phyloP scores from a whole-genome alignment of 1,140 invertebrate species.

The Trachymyrmex septentrionalis region DNA sequence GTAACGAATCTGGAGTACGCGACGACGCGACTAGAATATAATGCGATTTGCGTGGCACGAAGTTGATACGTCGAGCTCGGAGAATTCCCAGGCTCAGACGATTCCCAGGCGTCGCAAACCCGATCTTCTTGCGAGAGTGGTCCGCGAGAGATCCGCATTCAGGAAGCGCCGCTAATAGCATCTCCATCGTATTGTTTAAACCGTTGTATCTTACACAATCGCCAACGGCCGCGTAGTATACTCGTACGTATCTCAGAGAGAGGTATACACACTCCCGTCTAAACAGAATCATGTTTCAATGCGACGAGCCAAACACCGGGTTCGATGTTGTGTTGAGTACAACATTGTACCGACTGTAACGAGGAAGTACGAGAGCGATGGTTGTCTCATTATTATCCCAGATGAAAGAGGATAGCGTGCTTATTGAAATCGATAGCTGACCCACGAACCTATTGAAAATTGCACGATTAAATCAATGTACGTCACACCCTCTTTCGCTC shows the following conservation, averaged over 20 bases:
- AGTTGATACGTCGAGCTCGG: conserved; percentile 6
- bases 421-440: conserved; percentile 40
- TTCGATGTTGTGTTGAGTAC: neutral
- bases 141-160: neutral
- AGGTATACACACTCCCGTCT: neutral
- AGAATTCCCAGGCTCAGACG: neutral
- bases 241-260: neutral
- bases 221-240: neutral
- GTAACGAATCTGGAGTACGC: neutral
- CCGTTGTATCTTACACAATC: conserved; percentile 27
- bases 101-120: neutral
- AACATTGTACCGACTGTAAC: neutral
- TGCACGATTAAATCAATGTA: conserved; percentile 41
- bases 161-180: conserved; percentile 38
- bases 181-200: conserved; percentile 15
- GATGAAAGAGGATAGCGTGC: conserved; percentile 4
- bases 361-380: neutral
- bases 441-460: conserved; percentile 34
- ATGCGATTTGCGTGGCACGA: neutral
- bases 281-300: conserved; percentile 26
- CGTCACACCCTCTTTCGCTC: neutral
- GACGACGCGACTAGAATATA: neutral
- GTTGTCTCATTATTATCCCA: neutral
- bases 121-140: neutral
- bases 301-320: neutral